Conservation (phyloP, 2,888 invertebrate species). For the Entomobrya multifasciata region DNA sequence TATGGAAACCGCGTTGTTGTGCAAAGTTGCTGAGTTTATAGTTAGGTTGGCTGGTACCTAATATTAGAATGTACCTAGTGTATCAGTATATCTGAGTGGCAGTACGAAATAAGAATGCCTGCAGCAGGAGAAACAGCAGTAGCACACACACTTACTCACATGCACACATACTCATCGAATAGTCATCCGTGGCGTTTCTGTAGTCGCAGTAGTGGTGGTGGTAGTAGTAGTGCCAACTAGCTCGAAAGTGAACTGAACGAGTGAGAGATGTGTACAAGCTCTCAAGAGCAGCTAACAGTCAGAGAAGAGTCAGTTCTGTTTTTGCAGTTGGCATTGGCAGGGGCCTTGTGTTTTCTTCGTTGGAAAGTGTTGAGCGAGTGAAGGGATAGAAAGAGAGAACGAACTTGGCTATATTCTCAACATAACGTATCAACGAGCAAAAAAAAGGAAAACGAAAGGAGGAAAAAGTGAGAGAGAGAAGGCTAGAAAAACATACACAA, state of each 20-base stretch:
- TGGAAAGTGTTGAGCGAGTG: constrained; percentile 46
- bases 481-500: constrained; percentile 2
- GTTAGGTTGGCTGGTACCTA: constrained; percentile 26
- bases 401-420: neutral
- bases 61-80: constrained; percentile 7
- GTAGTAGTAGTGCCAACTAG: constrained; percentile 45
- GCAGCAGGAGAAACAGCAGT: constrained; percentile 39
- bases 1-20: neutral
- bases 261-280: constrained; percentile 61
- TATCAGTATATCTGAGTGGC: neutral
- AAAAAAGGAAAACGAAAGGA: neutral
- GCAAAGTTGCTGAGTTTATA: neutral
- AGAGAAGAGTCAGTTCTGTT: constrained; percentile 70
- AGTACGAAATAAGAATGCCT: constrained; percentile 20
- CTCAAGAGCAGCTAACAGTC: constrained; percentile 60
- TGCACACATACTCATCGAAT: constrained; percentile 48
- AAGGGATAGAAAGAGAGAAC: neutral
- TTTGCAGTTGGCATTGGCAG: constrained; percentile 73
- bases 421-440: neutral
- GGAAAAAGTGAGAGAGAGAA: constrained; percentile 8
- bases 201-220: constrained; percentile 23
- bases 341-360: constrained; percentile 69
- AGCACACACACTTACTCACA: constrained; percentile 40
- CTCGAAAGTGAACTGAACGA: constrained; percentile 48
- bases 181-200: constrained; percentile 28